phyloP scores from a whole-genome alignment of 2,797 vertebrate genomes.

The Aselliscus stoliczkanus region DNA sequence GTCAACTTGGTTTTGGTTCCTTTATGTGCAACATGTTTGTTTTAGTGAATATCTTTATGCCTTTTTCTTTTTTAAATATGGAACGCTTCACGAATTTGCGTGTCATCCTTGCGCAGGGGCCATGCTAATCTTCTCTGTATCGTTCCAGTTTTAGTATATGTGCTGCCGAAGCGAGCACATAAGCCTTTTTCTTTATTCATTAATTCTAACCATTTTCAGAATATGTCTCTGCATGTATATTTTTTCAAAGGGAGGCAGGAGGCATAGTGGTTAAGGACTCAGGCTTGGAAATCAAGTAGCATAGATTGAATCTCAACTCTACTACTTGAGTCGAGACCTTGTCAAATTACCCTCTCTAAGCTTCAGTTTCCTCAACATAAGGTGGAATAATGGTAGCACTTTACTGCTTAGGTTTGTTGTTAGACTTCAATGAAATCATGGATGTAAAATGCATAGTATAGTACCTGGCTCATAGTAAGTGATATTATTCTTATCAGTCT shows the following conservation, averaged over 20 bases:
- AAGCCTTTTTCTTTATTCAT: not conserved
- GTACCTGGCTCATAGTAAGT: not conserved
- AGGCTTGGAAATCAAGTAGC: not conserved
- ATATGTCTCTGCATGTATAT: not conserved
- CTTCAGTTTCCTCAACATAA: not conserved
- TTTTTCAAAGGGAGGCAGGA: not conserved
- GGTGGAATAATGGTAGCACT: not conserved
- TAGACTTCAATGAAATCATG: not conserved
- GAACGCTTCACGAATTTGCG: too few species aligned
- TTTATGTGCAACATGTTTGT: not conserved
- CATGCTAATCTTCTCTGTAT: too few species aligned
- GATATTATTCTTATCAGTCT: not conserved
- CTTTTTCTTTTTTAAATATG: too few species aligned
- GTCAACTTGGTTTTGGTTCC: not conserved
- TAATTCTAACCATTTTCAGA: not conserved
- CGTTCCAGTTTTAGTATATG: too few species aligned
- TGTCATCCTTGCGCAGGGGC: too few species aligned
- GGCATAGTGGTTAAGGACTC: not conserved
- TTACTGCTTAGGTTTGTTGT: not conserved
- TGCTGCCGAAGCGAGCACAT: too few species aligned
- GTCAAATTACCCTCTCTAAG: not conserved
- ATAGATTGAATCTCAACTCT: not conserved
- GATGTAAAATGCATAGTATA: not conserved
- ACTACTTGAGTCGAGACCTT: not conserved
- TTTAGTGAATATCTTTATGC: not conserved